Evolutionary conservation across 2,113 vertebrate species (phyloP).

Genomic region (Burhinus oedicnemus): DNA sequence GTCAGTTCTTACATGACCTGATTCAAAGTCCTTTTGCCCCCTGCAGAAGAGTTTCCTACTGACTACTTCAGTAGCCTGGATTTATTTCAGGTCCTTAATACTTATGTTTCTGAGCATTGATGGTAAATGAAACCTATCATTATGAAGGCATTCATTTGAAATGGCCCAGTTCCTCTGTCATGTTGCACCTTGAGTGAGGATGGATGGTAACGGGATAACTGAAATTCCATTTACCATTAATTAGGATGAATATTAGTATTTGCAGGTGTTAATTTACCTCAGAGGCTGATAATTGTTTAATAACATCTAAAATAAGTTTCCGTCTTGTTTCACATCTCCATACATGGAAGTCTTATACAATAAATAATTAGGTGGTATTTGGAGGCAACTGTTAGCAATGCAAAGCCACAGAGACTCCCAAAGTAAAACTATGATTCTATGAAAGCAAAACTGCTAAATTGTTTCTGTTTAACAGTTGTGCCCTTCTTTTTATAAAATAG

Average conservation of each 20-base stretch:
- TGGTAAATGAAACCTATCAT: neutral
- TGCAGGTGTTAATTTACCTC: neutral
- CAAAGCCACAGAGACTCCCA: neutral
- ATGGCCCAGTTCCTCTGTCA: neutral
- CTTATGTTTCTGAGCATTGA: neutral
- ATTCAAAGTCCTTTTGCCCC: neutral
- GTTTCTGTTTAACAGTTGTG: neutral
- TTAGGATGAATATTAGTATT: neutral
- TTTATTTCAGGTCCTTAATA: neutral
- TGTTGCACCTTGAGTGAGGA: neutral
- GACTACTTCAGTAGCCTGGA: neutral
- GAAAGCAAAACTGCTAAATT: neutral
- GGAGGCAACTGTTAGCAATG: neutral
- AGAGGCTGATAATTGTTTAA: neutral
- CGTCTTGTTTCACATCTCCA: neutral
- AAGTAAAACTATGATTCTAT: neutral
- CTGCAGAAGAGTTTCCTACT: neutral
- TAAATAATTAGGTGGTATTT: neutral
- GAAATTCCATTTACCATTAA: neutral
- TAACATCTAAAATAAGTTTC: neutral
- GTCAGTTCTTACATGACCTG: neutral
- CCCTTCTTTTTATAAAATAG: neutral
- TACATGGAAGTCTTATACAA: neutral
- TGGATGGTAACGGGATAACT: accelerated
- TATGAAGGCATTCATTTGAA: neutral